Conservation (phyloP, 2,113 vertebrate genomes). For the Platichthys stellatus region DNA sequence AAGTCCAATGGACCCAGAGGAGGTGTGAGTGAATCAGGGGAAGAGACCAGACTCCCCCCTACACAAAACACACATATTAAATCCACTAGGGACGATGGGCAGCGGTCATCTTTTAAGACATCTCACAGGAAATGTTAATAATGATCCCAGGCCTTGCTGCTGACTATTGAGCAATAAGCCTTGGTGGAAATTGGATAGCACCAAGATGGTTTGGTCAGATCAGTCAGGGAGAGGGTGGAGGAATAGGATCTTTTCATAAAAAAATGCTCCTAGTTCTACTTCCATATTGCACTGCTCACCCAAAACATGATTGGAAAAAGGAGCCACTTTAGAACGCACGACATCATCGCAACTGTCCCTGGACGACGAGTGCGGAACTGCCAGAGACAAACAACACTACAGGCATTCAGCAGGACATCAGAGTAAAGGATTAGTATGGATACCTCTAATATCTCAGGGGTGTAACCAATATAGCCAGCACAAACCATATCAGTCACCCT, state of each 20-base stretch:
- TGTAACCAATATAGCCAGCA: slow-evolving; percentile 80
- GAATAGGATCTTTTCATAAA: slow-evolving; percentile 62
- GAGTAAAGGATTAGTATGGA: slow-evolving; percentile 65
- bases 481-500: slow-evolving; percentile 70
- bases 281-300: slow-evolving; percentile 72
- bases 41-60: slow-evolving; percentile 21
- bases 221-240: slow-evolving; percentile 43
- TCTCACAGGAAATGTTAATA: slow-evolving; percentile 66
- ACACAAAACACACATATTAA: slow-evolving; percentile 58
- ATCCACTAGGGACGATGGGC: slow-evolving; percentile 59
- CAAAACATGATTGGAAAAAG: slow-evolving; percentile 46
- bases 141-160: slow-evolving; percentile 52
- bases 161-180: slow-evolving; percentile 56
- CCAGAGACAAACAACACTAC: slow-evolving; percentile 59
- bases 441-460: slow-evolving; percentile 79
- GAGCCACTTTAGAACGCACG: slow-evolving; percentile 59
- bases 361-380: slow-evolving; percentile 65
- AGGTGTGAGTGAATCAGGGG: slow-evolving; percentile 73
- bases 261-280: slow-evolving; percentile 65
- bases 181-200: slow-evolving; percentile 48
- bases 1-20: slow-evolving; percentile 82
- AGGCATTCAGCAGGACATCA: slow-evolving; percentile 52
- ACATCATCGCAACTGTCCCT: slow-evolving; percentile 60
- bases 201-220: slow-evolving; percentile 50
- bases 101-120: slow-evolving; percentile 58